These are phyloP conservation scores for Melanaphis sacchari DNA, from an alignment of 1,140 invertebrate species.

Conservation along the genomic window DNA sequence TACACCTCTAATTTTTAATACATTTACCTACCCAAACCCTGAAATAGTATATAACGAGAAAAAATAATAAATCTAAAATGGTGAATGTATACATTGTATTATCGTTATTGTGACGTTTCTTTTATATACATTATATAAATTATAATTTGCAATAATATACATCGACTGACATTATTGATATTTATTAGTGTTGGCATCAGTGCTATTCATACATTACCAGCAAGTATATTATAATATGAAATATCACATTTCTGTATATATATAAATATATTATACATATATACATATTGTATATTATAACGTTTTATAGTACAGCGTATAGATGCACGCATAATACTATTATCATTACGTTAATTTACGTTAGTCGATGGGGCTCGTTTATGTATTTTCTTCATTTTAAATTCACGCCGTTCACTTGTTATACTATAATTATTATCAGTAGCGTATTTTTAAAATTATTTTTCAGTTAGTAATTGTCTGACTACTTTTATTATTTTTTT, in stretches of 20 bases:
- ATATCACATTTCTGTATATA: not conserved
- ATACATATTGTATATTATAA: not conserved
- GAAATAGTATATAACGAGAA: not conserved
- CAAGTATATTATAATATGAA: not conserved
- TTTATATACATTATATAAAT: not conserved
- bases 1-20: not conserved
- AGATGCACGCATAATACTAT: not conserved
- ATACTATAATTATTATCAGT: not conserved
- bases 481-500: too few species aligned
- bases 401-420: not conserved
- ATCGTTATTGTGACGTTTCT: not conserved
- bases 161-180: slow-evolving; percentile 13
- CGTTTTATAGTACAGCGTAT: not conserved
- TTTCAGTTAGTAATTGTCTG: too few species aligned
- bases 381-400: not conserved
- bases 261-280: too few species aligned
- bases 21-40: not conserved
- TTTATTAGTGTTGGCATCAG: not conserved
- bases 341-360: not conserved
- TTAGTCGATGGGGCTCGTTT: not conserved
- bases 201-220: not conserved
- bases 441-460: not conserved
- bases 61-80: slow-evolving; percentile 1
- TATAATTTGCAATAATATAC: slow-evolving; percentile 5
- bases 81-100: not conserved